These are phyloP conservation scores for Stratiomys singularior DNA, from an alignment of 2,888 invertebrate genomes.

Conservation along the genomic window DNA sequence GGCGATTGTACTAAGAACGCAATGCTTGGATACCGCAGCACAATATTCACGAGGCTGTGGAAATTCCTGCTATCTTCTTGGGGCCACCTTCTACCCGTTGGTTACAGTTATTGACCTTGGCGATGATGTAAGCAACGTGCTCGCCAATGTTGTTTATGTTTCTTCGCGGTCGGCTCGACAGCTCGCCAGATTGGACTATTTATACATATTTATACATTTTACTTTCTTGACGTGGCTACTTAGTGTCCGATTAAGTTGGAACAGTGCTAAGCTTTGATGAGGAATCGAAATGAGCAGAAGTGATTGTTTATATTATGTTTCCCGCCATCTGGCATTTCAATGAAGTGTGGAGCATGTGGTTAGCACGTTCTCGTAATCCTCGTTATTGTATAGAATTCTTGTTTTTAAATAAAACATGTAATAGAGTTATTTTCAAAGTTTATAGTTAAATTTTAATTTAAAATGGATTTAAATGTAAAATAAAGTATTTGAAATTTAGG, in stretches of 20 bases:
- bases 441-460: too few species aligned
- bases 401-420: too few species aligned
- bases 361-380: too few species aligned
- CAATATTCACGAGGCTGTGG: background rate
- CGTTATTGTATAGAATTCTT: too few species aligned
- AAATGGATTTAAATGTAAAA: too few species aligned
- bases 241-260: background rate
- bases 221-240: background rate
- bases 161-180: background rate
- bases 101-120: constrained; percentile 35
- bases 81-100: background rate
- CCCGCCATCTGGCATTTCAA: too few species aligned
- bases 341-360: too few species aligned
- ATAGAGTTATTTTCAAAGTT: too few species aligned
- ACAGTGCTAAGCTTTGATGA: background rate
- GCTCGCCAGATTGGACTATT: background rate
- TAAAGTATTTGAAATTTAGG: too few species aligned
- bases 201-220: background rate
- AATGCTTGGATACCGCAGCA: background rate
- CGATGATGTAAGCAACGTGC: constrained; percentile 37
- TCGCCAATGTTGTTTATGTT: constrained; percentile 38
- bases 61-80: background rate
- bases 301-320: too few species aligned
- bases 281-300: too few species aligned
- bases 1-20: background rate